A percentile compares a stretch with the other conserved stretches of the same genome.
Evolutionary conservation across 2,888 invertebrate genomes (phyloP).

Genomic region (Amblyjoppa proteus): DNA sequence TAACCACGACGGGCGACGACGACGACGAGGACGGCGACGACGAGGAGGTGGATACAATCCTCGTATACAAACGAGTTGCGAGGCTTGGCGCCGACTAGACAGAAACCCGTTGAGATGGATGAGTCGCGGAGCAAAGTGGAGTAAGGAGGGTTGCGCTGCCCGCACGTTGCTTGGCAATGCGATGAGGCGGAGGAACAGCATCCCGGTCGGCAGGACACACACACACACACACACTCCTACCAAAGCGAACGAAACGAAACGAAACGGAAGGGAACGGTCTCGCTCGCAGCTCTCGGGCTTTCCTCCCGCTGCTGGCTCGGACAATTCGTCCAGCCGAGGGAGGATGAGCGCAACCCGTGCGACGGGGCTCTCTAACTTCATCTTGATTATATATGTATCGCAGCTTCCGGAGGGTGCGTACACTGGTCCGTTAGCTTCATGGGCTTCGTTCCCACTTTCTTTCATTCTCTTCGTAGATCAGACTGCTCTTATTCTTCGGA

Average conservation of each 20-base stretch:
- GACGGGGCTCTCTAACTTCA: conserved; percentile 65
- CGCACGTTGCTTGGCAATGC: conserved; percentile 62
- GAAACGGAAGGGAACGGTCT: conserved; percentile 62
- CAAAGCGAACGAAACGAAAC: conserved; percentile 59
- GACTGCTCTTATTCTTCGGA: conserved; percentile 56
- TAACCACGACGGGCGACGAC: neutral
- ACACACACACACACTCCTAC: conserved; percentile 31
- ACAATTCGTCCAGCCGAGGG: conserved; percentile 64
- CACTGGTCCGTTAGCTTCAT: conserved; percentile 43
- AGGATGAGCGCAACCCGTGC: conserved; percentile 40
- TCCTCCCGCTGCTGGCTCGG: conserved; percentile 59
- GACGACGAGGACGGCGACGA: neutral
- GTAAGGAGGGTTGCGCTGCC: conserved; percentile 53
- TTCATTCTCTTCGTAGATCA: conserved; percentile 60
- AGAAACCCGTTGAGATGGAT: conserved; percentile 69
- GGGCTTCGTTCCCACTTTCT: conserved; percentile 42
- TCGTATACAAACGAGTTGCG: conserved; percentile 69
- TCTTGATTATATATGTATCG: conserved; percentile 65
- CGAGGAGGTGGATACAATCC: conserved; percentile 58
- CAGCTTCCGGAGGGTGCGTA: conserved; percentile 57
- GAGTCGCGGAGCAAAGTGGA: conserved; percentile 58
- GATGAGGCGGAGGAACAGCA: conserved; percentile 34
- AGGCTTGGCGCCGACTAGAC: conserved; percentile 72
- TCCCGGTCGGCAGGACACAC: conserved; percentile 20
- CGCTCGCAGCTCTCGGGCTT: conserved; percentile 50